Evolutionary conservation across 2,888 invertebrate species (phyloP).

Genomic region (Diplazon laetatorius): DNA sequence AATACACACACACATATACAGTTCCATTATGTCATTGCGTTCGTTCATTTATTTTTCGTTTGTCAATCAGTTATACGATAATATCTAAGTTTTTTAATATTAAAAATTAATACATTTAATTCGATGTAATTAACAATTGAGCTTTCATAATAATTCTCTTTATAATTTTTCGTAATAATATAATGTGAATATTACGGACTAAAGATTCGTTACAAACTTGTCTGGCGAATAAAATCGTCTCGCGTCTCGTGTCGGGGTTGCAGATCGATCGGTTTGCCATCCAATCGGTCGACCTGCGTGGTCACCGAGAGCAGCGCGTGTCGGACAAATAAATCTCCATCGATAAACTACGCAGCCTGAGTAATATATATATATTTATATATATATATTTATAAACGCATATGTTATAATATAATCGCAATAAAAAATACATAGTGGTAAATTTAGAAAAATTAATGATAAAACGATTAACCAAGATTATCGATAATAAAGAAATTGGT

Average conservation of each 20-base stretch:
- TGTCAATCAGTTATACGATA: constrained; percentile 30
- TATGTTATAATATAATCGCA: constrained; percentile 41
- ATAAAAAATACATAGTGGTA: constrained; percentile 36
- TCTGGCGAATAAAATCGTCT: constrained; percentile 37
- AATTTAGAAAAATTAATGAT: constrained; percentile 41
- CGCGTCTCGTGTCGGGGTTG: constrained; percentile 18
- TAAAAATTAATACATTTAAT: constrained; percentile 46
- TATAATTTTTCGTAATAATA: constrained; percentile 44
- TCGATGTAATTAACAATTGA: constrained; percentile 58
- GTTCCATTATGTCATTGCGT: constrained; percentile 15
- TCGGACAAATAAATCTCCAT: constrained; percentile 44
- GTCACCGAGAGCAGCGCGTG: constrained; percentile 18
- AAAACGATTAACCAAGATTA: constrained; percentile 40
- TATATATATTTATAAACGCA: constrained; percentile 38
- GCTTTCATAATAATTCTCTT: constrained; percentile 59
- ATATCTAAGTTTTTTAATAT: constrained; percentile 44
- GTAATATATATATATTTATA: constrained; percentile 45
- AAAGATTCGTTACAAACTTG: constrained; percentile 50
- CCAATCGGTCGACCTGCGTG: constrained; percentile 30
- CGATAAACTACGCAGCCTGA: constrained; percentile 56
- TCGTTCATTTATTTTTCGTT: constrained; percentile 51
- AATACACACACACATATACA: neutral
- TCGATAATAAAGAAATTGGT: constrained; percentile 35
- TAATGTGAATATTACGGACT: constrained; percentile 30
- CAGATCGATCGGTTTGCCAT: constrained; percentile 41